These are phyloP conservation scores for Coleophora deauratella DNA, from an alignment of 2,888 invertebrate genomes.

Conservation along the genomic window DNA sequence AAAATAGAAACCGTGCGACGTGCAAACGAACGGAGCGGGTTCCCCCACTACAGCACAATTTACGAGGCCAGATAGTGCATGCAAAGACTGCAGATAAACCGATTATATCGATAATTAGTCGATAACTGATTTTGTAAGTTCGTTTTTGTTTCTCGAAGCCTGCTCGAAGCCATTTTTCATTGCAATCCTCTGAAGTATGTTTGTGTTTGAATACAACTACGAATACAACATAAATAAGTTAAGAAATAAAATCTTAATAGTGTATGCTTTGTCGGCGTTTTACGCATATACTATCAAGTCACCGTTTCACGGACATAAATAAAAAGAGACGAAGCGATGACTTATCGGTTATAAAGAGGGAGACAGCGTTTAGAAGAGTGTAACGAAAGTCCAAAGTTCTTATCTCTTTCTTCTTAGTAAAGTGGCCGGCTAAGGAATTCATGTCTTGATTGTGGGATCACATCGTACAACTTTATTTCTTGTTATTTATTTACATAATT, in stretches of 20 bases:
- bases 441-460: too few relatives aligned
- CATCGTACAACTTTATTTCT: too few relatives aligned
- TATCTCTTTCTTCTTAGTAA: slow-evolving; percentile 34
- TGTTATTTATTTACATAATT: too few relatives aligned
- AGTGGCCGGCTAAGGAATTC: slow-evolving; percentile 9
- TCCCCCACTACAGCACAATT: slow-evolving; percentile 55
- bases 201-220: too few relatives aligned
- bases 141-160: too few relatives aligned
- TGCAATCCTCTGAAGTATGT: too few relatives aligned
- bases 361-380: slow-evolving; percentile 33
- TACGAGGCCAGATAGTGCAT: slow-evolving; percentile 66
- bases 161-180: too few relatives aligned
- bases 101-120: slow-evolving; percentile 19
- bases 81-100: slow-evolving; percentile 43
- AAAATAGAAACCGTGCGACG: slow-evolving; percentile 71
- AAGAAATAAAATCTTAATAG: too few relatives aligned
- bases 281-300: slow-evolving; percentile 41
- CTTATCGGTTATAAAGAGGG: slow-evolving; percentile 40
- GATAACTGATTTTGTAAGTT: slow-evolving; percentile 17
- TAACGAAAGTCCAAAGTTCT: slow-evolving; percentile 28
- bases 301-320: slow-evolving; percentile 60
- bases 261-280: slow-evolving; percentile 7
- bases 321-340: slow-evolving; percentile 53
- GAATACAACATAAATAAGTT: too few relatives aligned
- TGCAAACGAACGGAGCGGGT: slow-evolving; percentile 44